A percentile compares a stretch with the other conserved stretches of the same genome.
Conservation (phyloP, 2,888 invertebrate species). For the Athetis lepigone region DNA sequence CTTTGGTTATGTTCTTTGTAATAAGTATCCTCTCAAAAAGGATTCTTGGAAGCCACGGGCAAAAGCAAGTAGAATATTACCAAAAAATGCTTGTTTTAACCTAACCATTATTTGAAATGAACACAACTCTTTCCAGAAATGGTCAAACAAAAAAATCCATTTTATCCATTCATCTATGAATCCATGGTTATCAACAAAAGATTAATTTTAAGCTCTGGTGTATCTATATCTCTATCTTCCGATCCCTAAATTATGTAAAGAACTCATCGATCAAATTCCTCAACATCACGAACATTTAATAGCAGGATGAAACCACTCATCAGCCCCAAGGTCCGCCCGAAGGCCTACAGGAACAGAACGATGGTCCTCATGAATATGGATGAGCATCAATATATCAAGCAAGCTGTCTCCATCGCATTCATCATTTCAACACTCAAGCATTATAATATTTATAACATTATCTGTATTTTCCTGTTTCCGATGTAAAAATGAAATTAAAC, state of each 20-base stretch:
- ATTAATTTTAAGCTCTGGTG: too few species aligned
- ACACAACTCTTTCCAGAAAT: too few species aligned
- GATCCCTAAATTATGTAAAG: background rate
- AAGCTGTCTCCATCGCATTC: slow-evolving; percentile 34
- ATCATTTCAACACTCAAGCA: slow-evolving; percentile 38
- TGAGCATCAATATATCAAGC: slow-evolving; percentile 45
- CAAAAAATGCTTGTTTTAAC: too few species aligned
- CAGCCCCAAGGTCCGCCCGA: slow-evolving; percentile 60
- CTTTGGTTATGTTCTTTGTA: too few species aligned
- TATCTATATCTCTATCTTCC: too few species aligned
- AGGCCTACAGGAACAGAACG: slow-evolving; percentile 52
- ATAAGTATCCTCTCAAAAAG: too few species aligned
- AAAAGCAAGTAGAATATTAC: too few species aligned
- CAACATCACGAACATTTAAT: slow-evolving; percentile 23
- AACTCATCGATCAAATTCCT: background rate
- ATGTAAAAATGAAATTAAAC: background rate
- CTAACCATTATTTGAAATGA: too few species aligned
- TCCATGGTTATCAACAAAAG: too few species aligned
- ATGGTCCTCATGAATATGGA: slow-evolving; percentile 59
- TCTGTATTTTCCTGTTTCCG: slow-evolving; percentile 37
- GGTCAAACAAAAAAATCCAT: too few species aligned
- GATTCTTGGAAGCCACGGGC: too few species aligned
- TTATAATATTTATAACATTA: slow-evolving; percentile 4
- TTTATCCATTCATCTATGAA: too few species aligned
- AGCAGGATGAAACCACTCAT: slow-evolving; percentile 46